These are phyloP conservation scores for Luperina nickerlii DNA, from an alignment of 2,888 invertebrate species.

Conservation along the genomic window DNA sequence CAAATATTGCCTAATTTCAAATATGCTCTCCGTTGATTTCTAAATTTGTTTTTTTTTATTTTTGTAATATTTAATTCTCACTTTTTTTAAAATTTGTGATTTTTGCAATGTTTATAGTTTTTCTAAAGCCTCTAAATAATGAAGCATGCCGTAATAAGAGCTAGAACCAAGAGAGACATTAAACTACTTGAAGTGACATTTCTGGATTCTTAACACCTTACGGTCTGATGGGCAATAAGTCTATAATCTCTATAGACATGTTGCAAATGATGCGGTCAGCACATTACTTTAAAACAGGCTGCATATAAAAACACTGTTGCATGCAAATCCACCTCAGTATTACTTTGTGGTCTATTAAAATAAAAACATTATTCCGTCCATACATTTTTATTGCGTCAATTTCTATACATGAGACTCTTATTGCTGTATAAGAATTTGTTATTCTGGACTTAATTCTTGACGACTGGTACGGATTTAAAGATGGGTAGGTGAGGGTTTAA, in stretches of 20 bases:
- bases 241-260: slow-evolving; percentile 10
- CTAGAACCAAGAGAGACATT: neutral
- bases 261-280: slow-evolving; percentile 17
- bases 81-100: no score
- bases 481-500: neutral
- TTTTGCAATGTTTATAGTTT: neutral
- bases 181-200: slow-evolving; percentile 2
- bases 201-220: neutral
- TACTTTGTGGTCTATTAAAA: slow-evolving; percentile 51
- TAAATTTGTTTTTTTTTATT: neutral
- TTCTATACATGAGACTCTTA: slow-evolving; percentile 43
- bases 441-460: slow-evolving; percentile 19
- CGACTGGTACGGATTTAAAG: slow-evolving; percentile 24
- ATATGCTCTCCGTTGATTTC: neutral
- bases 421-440: slow-evolving; percentile 26
- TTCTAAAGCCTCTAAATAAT: neutral
- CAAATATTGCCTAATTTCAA: neutral
- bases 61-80: neutral
- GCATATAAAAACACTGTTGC: slow-evolving; percentile 55
- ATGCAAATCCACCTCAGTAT: slow-evolving; percentile 49
- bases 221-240: neutral
- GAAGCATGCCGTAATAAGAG: slow-evolving; percentile 1
- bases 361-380: slow-evolving; percentile 52
- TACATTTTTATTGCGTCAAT: slow-evolving; percentile 48
- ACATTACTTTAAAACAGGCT: slow-evolving; percentile 23